Evolutionary conservation across 2,888 invertebrate species (phyloP), one percentile per base, ranked within the genome.

Genomic region (Ellobium chinense): DNA sequence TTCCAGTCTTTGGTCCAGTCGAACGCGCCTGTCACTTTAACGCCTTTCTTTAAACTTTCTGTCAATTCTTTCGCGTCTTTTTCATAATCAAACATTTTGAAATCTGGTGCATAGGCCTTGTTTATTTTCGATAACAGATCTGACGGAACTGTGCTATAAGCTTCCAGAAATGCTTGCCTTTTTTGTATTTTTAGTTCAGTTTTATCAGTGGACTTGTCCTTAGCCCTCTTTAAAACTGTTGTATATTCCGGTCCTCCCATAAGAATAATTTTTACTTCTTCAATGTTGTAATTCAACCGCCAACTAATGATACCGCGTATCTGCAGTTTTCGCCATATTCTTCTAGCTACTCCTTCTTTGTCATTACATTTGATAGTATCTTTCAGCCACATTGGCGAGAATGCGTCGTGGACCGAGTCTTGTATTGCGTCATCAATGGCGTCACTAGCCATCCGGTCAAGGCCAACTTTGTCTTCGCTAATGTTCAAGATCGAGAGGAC

Each of bases 271-370:
- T 72, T 37, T 3, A 34, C 27, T 9, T 18, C n/a, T 14, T 21
- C 24, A 21, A 81, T 27, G n/a, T 73, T 46, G 27, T 62, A 69
- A 54, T 31, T 14, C 1, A 74, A 2, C 24, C 78, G 54, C 37
- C 78, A 65, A 27, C 74, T 74, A 46, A 81, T 81, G 29, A 81
- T 54, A 14, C 81, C 81, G 1, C 73, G 70, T 2, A 81, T 66
- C 56, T 81, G 81, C 73, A 81, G 66, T 34, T 73, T 58, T 27
- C 62, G 56, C 81, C 81, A 81, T 12, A 81, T 46, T 29, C 81
- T 36, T n/a, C 39, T 27, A 29, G 58, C 39, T 27, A 58, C 58
- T 7, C 66, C 73, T 46, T 34, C n/a, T 18, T 74, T 73, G 1
- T 58, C 21, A 21, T 78, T 60, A 39, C 78, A 77, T 24, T 34